Evolutionary conservation across 2,113 vertebrate species (phyloP).

Genomic region (Cyphomyrus plagiostoma): DNA sequence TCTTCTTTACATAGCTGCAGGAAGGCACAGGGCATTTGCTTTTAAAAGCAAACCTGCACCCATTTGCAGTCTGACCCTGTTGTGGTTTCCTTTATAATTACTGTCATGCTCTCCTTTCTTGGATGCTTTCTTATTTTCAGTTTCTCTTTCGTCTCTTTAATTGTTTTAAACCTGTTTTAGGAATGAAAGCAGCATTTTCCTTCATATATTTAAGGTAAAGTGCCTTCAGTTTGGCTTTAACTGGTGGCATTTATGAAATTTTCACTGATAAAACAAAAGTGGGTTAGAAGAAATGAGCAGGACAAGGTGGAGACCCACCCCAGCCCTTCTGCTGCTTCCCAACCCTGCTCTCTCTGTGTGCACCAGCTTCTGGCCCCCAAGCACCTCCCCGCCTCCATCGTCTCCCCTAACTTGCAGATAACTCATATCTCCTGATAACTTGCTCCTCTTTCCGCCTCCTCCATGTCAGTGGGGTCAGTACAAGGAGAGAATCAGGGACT

Average conservation of each 20-base stretch:
- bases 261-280: background rate
- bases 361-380: constrained; percentile 29
- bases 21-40: background rate
- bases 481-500: background rate
- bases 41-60: background rate
- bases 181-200: constrained; percentile 1
- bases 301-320: background rate
- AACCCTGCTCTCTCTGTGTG: constrained; percentile 14
- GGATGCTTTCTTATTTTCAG: background rate
- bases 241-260: background rate
- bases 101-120: constrained; percentile 6
- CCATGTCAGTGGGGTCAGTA: constrained; percentile 34
- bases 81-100: background rate
- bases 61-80: background rate
- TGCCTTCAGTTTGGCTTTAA: background rate
- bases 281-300: background rate
- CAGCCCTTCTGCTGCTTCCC: background rate
- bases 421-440: constrained; percentile 14
- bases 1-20: constrained; percentile 27
- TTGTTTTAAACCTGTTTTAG: constrained; percentile 9
- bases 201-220: constrained; percentile 9
- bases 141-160: background rate
- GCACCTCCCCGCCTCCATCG: constrained; percentile 31
- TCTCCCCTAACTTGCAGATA: constrained; percentile 2
- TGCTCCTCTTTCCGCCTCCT: constrained; percentile 37